These are phyloP conservation scores for Pterostichus madidus DNA, from an alignment of 2,888 invertebrate species.

Conservation along the genomic window DNA sequence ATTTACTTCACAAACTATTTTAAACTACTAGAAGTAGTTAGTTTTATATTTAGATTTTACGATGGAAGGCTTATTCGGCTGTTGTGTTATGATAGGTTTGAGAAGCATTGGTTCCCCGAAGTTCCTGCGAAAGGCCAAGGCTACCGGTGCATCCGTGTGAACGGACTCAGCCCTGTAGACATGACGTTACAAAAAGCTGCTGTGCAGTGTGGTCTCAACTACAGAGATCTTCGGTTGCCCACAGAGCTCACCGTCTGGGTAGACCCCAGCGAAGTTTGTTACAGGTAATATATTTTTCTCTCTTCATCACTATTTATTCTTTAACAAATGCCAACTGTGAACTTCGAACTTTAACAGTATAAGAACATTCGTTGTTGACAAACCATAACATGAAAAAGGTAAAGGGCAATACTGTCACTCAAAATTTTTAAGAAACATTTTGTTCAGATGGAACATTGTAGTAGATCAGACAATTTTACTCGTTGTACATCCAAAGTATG, in stretches of 20 bases:
- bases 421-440: too few relatives aligned
- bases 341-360: too few relatives aligned
- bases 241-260: constrained; percentile 88
- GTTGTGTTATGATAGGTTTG: constrained; percentile 72
- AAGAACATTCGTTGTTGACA: too few relatives aligned
- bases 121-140: constrained; percentile 86
- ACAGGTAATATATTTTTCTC: constrained; percentile 72
- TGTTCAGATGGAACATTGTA: too few relatives aligned
- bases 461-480: too few relatives aligned
- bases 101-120: constrained; percentile 88
- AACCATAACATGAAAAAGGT: too few relatives aligned
- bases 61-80: too few relatives aligned
- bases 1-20: neutral
- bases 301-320: too few relatives aligned
- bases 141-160: constrained; percentile 85
- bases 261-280: constrained; percentile 85
- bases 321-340: too few relatives aligned
- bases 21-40: neutral
- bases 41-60: too few relatives aligned
- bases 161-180: constrained; percentile 84
- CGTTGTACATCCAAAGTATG: too few relatives aligned
- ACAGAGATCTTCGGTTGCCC: constrained; percentile 82
- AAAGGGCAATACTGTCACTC: too few relatives aligned
- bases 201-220: constrained; percentile 81
- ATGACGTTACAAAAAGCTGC: constrained; percentile 84